These are phyloP conservation scores for Salminus brasiliensis DNA, from an alignment of 2,113 vertebrate species.

Conservation along the genomic window DNA sequence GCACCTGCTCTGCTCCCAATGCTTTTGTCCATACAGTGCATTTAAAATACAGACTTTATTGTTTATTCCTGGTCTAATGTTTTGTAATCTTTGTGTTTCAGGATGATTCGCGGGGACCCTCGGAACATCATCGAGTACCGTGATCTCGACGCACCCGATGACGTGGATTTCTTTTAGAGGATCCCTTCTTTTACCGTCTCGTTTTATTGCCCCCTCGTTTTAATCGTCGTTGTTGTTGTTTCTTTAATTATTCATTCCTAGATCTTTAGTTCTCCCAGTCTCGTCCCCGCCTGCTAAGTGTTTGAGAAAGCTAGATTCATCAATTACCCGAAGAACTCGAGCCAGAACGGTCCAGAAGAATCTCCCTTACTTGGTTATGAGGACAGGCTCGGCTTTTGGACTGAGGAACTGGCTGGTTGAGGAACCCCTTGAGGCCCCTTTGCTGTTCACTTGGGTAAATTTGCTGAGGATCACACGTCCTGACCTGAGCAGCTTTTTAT, in stretches of 20 bases:
- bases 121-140: slow-evolving; percentile 90
- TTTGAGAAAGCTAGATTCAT: no score
- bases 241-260: slow-evolving; percentile 3
- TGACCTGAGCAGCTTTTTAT: not conserved
- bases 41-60: no score
- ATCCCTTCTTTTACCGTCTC: slow-evolving; percentile 23
- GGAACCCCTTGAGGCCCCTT: not conserved
- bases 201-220: slow-evolving; percentile 36
- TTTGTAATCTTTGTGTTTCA: no score
- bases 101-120: slow-evolving; percentile 89
- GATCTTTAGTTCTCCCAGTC: not conserved
- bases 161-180: slow-evolving; percentile 89
- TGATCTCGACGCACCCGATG: slow-evolving; percentile 90
- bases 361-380: no score
- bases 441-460: not conserved
- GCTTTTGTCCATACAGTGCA: no score
- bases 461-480: not conserved
- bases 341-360: no score
- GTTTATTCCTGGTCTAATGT: no score
- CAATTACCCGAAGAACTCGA: no score
- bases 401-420: no score
- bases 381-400: no score
- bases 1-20: no score
- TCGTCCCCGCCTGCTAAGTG: no score
- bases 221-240: slow-evolving; percentile 24